Evolutionary conservation across 2,888 invertebrate species (phyloP).

Genomic region (Agrypnus murinus): DNA sequence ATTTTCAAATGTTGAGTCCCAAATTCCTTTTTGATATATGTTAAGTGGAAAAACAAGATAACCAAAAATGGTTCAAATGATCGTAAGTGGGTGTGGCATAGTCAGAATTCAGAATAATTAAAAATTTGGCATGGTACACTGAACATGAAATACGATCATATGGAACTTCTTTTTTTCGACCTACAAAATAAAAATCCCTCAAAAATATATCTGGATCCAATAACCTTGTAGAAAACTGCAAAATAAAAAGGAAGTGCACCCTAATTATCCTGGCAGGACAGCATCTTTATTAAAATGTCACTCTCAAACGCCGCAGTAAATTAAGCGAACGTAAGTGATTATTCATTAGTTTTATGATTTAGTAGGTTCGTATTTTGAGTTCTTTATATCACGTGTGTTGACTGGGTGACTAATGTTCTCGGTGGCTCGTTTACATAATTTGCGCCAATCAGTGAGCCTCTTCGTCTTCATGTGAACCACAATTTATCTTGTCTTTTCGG

Average conservation of each 20-base stretch:
- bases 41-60: no score
- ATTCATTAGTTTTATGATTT: constrained; percentile 67
- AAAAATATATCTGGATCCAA: neutral
- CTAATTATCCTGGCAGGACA: constrained; percentile 52
- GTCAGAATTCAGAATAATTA: no score
- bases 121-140: no score
- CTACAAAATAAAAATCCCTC: no score
- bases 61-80: no score
- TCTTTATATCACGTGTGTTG: constrained; percentile 58
- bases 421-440: constrained; percentile 68
- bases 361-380: constrained; percentile 52
- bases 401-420: constrained; percentile 60
- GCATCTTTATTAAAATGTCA: constrained; percentile 64
- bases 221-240: neutral
- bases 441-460: constrained; percentile 68
- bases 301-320: constrained; percentile 64
- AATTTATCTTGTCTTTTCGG: constrained; percentile 68
- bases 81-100: no score
- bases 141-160: no score
- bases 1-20: no score
- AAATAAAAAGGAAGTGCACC: constrained; percentile 51
- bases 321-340: constrained; percentile 62
- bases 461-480: constrained; percentile 66
- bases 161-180: no score
- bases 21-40: no score